Conservation (phyloP, 1,140 invertebrate species). For the Nymphalis io region DNA sequence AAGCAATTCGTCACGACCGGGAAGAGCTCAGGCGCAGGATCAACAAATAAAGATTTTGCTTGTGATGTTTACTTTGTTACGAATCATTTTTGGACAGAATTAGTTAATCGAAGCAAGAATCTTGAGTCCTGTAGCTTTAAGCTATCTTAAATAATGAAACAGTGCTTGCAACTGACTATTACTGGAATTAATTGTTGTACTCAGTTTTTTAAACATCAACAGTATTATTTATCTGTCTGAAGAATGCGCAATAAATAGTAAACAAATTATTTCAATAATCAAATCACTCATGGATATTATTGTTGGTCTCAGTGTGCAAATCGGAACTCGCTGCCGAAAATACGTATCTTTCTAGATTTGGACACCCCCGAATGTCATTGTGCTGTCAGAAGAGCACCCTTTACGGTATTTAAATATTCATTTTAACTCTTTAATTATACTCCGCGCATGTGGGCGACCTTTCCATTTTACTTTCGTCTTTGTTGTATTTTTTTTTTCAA, state of each 20-base stretch:
- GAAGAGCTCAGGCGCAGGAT: too few relatives aligned
- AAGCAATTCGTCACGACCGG: too few relatives aligned
- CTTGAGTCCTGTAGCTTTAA: too few relatives aligned
- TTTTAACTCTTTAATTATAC: slow-evolving; percentile 78
- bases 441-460: slow-evolving; percentile 65
- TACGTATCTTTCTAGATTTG: slow-evolving; percentile 72
- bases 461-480: slow-evolving; percentile 52
- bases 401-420: slow-evolving; percentile 78
- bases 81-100: too few relatives aligned
- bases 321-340: slow-evolving; percentile 63
- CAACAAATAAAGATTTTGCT: too few relatives aligned
- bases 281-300: slow-evolving; percentile 20
- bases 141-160: too few relatives aligned
- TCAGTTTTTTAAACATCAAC: too few relatives aligned
- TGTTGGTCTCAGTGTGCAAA: slow-evolving; percentile 47
- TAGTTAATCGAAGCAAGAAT: too few relatives aligned
- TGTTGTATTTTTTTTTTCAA: slow-evolving; percentile 50
- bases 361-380: slow-evolving; percentile 71
- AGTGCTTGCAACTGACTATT: too few relatives aligned
- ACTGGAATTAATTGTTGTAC: too few relatives aligned
- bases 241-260: neutral
- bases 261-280: neutral
- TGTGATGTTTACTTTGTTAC: too few relatives aligned
- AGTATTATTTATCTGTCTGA: too few relatives aligned
- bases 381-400: slow-evolving; percentile 61